Evolutionary conservation across 2,888 invertebrate species (phyloP), one percentile per base, ranked within the genome.

Genomic region (Drosophila putrida): DNA sequence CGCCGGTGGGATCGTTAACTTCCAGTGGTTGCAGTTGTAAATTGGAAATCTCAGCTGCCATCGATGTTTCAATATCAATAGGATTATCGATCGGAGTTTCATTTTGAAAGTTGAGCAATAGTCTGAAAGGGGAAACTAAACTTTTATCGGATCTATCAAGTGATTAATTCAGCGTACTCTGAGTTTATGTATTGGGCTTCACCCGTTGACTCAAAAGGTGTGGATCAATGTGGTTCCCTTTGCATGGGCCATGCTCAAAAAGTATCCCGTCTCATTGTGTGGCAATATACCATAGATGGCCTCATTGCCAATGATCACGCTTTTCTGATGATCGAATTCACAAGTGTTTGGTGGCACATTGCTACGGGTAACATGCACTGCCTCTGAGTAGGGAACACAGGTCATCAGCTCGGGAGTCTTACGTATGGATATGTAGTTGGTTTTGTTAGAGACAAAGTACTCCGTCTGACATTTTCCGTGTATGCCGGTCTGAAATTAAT

Each of bases 381-480:
- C 93, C 55, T 92, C 92, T 10, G 91, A 79, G 73, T 88, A 92
- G 0, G 92, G 92, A 11, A 68, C 62, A 60, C 93, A 93, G 43
- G 92, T 91, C 78, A 91, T 92, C 11, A 93, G 73, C 59, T 92
- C 92, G 0, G 93, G 92, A 35, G 92, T 93, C 64, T 93, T 93
- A 4, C 92, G 90, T 49, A 93, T 91, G 41, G 91, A 90, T 39
- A 93, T 87, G 53, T 91, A 90, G 78, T 92, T 91, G 33, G 92
- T 92, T 71, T 91, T 92, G 64, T 92, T 92, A 20, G 92, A 91
- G 36, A 93, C 90, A 71, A 92, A 93, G 79, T 93, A 93, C 90
- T 94, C 94, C 4, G 91, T 92, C 2, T 93, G 92, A 64, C 94
- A 94, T 50, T 93, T 93, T 2, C 94, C 94, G 77, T 94, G 94